These are phyloP conservation scores for Nipponacmea schrenckii DNA, from an alignment of 2,888 invertebrate genomes.

Conservation along the genomic window DNA sequence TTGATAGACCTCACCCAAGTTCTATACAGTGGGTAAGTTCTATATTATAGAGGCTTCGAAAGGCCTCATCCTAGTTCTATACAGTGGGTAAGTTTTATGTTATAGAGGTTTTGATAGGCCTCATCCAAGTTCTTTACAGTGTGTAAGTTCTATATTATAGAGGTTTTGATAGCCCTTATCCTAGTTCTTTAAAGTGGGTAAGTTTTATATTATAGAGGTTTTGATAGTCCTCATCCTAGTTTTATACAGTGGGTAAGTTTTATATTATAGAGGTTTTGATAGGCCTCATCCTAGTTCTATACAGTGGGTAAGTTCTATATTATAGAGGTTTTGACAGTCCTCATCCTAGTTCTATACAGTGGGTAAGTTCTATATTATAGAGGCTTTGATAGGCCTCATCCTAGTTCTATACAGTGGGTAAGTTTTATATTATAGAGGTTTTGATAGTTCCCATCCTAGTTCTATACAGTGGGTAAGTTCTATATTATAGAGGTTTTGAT, in stretches of 20 bases:
- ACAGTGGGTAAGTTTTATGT: slow-evolving; percentile 28
- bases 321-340: background rate
- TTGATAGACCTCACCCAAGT: slow-evolving; percentile 29
- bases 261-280: no score
- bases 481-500: no score
- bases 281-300: no score
- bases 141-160: no score
- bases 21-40: no score
- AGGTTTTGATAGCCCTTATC: no score
- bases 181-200: slow-evolving; percentile 13
- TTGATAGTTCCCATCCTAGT: slow-evolving; percentile 16
- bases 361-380: slow-evolving; percentile 14
- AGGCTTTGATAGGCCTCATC: slow-evolving; percentile 36
- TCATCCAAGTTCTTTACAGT: no score
- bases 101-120: slow-evolving; percentile 23
- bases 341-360: no score
- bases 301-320: no score
- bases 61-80: slow-evolving; percentile 20
- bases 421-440: no score
- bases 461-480: no score
- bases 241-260: no score
- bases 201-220: slow-evolving; percentile 32
- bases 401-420: slow-evolving; percentile 29
- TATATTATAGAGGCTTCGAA: slow-evolving; percentile 34
- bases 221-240: slow-evolving; percentile 17